Conservation (phyloP, 1,140 invertebrate species). For the Tenebrio molitor region DNA sequence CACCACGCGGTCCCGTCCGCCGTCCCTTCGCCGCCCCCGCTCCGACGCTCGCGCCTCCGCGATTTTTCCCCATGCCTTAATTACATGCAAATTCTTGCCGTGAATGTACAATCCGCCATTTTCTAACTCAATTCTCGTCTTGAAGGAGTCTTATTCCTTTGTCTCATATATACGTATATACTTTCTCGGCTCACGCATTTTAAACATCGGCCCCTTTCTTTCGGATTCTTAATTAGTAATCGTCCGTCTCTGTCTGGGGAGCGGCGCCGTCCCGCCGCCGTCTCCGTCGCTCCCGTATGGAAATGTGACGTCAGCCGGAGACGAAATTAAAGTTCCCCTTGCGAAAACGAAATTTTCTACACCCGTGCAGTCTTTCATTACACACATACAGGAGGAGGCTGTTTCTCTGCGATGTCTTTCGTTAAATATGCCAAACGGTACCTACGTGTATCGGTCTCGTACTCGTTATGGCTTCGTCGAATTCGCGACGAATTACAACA, state of each 20-base stretch:
- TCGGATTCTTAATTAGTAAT: conserved; percentile 66
- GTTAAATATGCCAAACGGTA: conserved; percentile 58
- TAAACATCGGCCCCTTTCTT: conserved; percentile 66
- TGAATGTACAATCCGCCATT: conserved; percentile 66
- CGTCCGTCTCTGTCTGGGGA: conserved; percentile 55
- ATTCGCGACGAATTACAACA: conserved; percentile 31
- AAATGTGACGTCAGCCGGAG: conserved; percentile 64
- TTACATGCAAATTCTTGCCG: conserved; percentile 66
- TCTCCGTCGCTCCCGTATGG: conserved; percentile 61
- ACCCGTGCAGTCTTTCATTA: conserved; percentile 66
- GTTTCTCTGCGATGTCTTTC: conserved; percentile 61
- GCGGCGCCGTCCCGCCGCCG: conserved; percentile 39
- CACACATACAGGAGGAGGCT: conserved; percentile 60
- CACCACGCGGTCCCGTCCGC: no score
- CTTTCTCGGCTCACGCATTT: conserved; percentile 66
- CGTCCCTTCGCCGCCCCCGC: not conserved
- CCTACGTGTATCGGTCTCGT: conserved; percentile 57
- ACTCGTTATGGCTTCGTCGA: conserved; percentile 41
- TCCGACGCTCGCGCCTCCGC: conserved; percentile 55
- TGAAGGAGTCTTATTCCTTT: conserved; percentile 63
- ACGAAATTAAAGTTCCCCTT: conserved; percentile 66
- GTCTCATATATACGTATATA: conserved; percentile 66
- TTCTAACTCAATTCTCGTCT: conserved; percentile 65
- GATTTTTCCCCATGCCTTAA: conserved; percentile 67
- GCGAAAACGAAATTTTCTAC: conserved; percentile 66